Conservation (phyloP, 2,113 vertebrate genomes). For the Chionomys nivalis region DNA sequence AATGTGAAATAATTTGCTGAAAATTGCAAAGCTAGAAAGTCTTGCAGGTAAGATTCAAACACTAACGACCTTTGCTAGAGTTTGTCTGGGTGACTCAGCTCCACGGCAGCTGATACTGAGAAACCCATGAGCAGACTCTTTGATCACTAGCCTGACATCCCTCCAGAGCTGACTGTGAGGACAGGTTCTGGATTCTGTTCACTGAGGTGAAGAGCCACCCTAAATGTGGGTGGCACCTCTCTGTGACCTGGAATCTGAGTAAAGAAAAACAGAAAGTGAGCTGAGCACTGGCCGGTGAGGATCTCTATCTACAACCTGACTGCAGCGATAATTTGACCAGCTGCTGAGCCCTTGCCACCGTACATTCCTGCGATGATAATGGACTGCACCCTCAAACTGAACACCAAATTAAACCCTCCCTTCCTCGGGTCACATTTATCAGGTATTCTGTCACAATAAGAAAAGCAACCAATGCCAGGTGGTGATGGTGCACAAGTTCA, state of each 20-base stretch:
- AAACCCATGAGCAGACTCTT: too few relatives aligned
- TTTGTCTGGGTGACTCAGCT: not conserved
- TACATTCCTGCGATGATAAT: too few relatives aligned
- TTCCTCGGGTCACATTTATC: too few relatives aligned
- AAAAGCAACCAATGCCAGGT: not conserved
- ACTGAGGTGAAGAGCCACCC: not conserved
- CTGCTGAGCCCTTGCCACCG: accelerated
- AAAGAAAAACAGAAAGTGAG: not conserved
- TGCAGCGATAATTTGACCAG: not conserved
- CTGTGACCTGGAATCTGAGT: not conserved
- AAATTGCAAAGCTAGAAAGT: not conserved
- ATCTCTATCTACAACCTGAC: too few relatives aligned
- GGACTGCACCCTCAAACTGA: not conserved
- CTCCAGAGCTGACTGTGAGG: not conserved
- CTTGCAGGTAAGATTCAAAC: not conserved
- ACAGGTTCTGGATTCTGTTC: not conserved
- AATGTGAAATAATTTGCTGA: not conserved
- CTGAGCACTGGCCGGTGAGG: too few relatives aligned
- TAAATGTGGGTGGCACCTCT: not conserved
- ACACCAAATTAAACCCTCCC: too few relatives aligned
- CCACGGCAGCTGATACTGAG: too few relatives aligned
- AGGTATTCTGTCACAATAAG: not conserved
- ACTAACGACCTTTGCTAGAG: not conserved
- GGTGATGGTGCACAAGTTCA: too few relatives aligned
- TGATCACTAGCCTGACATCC: not conserved